These are phyloP conservation scores for Riptortus pedestris DNA, from an alignment of 1,140 invertebrate genomes.

Conservation along the genomic window DNA sequence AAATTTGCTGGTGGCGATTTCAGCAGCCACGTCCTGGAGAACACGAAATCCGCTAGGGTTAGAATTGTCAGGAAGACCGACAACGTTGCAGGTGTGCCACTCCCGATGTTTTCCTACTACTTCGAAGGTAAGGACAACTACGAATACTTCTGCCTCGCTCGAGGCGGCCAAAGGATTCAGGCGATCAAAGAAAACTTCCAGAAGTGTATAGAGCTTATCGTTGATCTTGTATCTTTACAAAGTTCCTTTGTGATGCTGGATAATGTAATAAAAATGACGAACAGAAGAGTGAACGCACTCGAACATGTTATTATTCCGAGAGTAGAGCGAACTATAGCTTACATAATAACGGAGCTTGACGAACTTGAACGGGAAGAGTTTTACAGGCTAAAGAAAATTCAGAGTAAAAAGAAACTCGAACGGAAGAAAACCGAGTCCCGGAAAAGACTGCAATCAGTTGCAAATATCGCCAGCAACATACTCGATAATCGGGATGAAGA, in stretches of 20 bases:
- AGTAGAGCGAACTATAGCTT: conserved; percentile 57
- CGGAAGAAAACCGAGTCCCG: not conserved
- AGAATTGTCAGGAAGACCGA: no score
- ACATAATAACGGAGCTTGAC: conserved; percentile 70
- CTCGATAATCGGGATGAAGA: not conserved
- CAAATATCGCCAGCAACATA: not conserved
- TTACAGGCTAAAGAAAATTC: conserved; percentile 42
- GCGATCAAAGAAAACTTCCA: conserved; percentile 42
- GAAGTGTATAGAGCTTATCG: conserved; percentile 53
- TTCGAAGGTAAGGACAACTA: not conserved
- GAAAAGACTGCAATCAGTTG: not conserved
- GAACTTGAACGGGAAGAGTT: conserved; percentile 77
- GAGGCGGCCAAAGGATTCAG: not conserved
- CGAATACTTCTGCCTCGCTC: not conserved
- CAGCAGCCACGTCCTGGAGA: no score
- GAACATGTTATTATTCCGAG: conserved; percentile 72
- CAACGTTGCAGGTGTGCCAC: not conserved
- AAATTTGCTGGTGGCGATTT: conserved; percentile 1
- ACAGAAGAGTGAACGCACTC: conserved; percentile 70
- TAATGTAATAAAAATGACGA: conserved; percentile 50
- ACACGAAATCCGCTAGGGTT: no score
- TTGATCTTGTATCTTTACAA: conserved; percentile 60
- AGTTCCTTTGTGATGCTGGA: conserved; percentile 62
- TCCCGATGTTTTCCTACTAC: not conserved
- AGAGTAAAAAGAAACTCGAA: not conserved